Percentiles rank a stretch among this genome's conserved stretches.
phyloP scores from a whole-genome alignment of 2,797 vertebrate genomes.

The Zenarchopterus dispar region DNA sequence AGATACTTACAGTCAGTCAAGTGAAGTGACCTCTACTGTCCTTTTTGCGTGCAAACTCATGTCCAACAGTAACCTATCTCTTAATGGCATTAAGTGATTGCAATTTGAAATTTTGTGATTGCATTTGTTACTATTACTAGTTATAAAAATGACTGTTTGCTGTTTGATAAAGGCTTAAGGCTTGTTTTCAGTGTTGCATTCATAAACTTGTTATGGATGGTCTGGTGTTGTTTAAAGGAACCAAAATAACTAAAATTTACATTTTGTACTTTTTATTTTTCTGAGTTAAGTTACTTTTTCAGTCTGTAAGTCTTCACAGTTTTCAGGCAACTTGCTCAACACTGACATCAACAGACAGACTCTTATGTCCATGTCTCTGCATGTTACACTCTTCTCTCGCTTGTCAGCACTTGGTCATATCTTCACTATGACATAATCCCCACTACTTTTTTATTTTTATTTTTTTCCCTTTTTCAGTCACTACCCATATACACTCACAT shows the following conservation, averaged over 20 bases:
- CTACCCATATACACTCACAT: constrained; percentile 5
- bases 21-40: constrained; percentile 8
- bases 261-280: not conserved
- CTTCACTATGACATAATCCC: constrained; percentile 27
- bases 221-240: too few relatives aligned
- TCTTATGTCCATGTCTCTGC: not conserved
- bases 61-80: not conserved
- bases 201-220: too few relatives aligned
- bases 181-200: too few relatives aligned
- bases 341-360: not conserved
- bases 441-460: constrained; percentile 6
- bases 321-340: not conserved
- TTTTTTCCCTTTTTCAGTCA: not conserved
- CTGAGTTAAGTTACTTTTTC: not conserved
- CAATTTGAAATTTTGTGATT: too few relatives aligned
- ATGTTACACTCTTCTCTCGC: constrained; percentile 14
- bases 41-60: not conserved
- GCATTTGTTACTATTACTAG: not conserved
- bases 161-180: not conserved
- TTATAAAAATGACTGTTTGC: not conserved
- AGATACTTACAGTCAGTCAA: constrained; percentile 3
- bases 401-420: constrained; percentile 34
- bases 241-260: not conserved
- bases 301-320: not conserved
- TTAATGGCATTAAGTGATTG: too few relatives aligned